These are phyloP conservation scores for Ophiothrix spiculata DNA, from an alignment of 35 echinoderm and acorn worm species.

Conservation along the genomic window DNA sequence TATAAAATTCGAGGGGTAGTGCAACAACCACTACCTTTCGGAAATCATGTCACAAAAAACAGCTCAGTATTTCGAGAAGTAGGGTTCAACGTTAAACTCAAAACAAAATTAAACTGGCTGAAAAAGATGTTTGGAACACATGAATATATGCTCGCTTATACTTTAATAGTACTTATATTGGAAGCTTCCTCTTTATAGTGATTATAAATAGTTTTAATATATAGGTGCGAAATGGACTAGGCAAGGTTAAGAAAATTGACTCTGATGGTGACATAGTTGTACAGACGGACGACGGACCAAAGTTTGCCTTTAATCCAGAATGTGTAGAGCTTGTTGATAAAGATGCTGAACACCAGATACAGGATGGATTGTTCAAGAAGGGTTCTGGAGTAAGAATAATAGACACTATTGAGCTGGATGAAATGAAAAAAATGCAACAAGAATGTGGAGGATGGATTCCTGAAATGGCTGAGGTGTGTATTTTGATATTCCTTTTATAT, in stretches of 20 bases:
- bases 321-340: not conserved
- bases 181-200: too few relatives aligned
- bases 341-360: not conserved
- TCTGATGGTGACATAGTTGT: not conserved
- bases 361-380: not conserved
- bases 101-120: too few relatives aligned
- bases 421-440: not conserved
- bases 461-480: not conserved
- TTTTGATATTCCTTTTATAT: too few relatives aligned
- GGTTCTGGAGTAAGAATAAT: not conserved
- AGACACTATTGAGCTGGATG: not conserved
- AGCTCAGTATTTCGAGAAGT: too few relatives aligned
- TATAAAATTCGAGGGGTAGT: too few relatives aligned
- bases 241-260: not conserved
- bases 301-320: not conserved
- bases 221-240: not conserved
- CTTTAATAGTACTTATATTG: too few relatives aligned
- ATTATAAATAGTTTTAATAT: too few relatives aligned
- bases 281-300: not conserved
- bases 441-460: not conserved
- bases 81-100: too few relatives aligned
- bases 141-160: too few relatives aligned
- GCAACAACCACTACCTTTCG: too few relatives aligned
- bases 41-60: too few relatives aligned
- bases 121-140: too few relatives aligned